A percentile compares a stretch with the other conserved stretches of the same genome.
Conservation (phyloP, 2,113 vertebrate species). For the Monarcha castaneiventris region DNA sequence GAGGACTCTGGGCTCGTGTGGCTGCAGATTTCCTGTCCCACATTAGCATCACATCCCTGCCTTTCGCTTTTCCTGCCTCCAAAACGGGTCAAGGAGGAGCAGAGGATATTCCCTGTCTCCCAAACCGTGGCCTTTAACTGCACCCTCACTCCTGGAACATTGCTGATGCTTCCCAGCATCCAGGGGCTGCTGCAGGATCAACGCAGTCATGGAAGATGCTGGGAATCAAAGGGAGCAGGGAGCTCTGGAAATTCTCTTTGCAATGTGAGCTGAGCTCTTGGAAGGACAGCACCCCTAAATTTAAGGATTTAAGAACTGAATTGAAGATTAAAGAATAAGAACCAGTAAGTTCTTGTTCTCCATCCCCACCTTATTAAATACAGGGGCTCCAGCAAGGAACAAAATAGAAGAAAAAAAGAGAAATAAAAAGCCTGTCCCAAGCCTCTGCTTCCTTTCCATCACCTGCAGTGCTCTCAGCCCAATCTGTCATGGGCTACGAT, state of each 20-base stretch:
- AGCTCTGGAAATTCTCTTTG: background rate
- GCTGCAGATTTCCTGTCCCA: background rate
- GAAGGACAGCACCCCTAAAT: background rate
- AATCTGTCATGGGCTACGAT: background rate
- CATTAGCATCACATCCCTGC: background rate
- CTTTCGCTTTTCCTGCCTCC: background rate
- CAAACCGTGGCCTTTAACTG: rapidly evolving
- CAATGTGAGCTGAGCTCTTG: background rate
- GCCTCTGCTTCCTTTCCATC: background rate
- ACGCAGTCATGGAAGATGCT: background rate
- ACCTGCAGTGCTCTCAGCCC: background rate
- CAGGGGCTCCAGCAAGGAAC: background rate
- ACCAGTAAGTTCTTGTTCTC: background rate
- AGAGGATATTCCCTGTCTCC: background rate
- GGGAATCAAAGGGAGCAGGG: background rate
- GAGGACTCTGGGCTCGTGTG: background rate
- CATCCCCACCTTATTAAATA: background rate
- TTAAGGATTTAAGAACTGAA: background rate
- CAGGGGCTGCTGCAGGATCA: background rate
- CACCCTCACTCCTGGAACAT: background rate
- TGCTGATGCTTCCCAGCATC: background rate
- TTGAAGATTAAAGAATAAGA: background rate
- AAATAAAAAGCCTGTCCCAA: background rate
- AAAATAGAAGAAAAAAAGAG: background rate
- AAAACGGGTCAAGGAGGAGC: background rate